Percentiles rank a stretch among this genome's conserved stretches.
Evolutionary conservation across 2,113 vertebrate species (phyloP).

Genomic region (Pampusana beccarii): DNA sequence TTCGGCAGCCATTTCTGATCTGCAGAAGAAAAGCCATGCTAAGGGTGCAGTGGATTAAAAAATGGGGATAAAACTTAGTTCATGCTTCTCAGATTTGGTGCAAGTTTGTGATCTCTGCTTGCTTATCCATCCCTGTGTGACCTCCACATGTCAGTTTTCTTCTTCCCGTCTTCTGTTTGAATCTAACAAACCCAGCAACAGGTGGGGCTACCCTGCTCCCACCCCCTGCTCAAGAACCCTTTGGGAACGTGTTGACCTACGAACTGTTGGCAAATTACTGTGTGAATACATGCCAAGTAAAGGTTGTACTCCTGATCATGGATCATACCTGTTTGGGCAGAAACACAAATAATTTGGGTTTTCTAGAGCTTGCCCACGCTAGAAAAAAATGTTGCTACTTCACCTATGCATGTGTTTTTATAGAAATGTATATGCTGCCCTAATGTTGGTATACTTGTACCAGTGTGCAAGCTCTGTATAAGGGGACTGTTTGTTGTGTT

Average conservation of each 20-base stretch:
- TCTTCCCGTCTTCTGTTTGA: neutral
- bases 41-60: neutral
- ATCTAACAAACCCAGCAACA: neutral
- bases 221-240: neutral
- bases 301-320: neutral
- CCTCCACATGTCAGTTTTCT: neutral
- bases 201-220: neutral
- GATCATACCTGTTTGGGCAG: neutral
- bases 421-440: neutral
- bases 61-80: neutral
- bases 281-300: neutral
- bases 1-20: neutral
- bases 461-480: neutral
- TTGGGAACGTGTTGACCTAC: neutral
- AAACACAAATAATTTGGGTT: accelerated
- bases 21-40: neutral
- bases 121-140: neutral
- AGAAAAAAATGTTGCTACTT: neutral
- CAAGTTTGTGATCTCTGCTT: neutral
- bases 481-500: neutral
- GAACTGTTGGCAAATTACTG: neutral
- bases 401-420: neutral
- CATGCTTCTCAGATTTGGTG: neutral
- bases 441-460: neutral
- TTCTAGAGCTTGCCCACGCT: neutral